Evolutionary conservation across 2,113 vertebrate genomes (phyloP), one percentile per base, ranked within the genome.

Genomic region (Lonchura striata): DNA sequence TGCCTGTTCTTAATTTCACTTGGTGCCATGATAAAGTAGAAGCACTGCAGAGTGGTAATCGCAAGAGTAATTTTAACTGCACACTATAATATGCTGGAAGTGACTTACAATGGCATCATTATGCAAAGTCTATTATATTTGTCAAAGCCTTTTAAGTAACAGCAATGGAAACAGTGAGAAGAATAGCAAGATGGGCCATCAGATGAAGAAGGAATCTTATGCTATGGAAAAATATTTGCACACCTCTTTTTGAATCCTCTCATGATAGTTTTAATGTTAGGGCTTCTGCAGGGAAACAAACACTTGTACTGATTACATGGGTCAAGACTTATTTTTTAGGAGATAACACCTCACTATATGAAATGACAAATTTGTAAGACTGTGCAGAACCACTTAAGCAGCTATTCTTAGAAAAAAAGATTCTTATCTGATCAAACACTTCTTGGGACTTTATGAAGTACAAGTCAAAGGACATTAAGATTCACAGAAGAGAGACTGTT

Each of bases 71-170:
- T 83, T 94, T 94, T 86, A 94, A 92, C 91, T 14, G 18, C 70
- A 88, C 35, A 41, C 37, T 61, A 39, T 82, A 89, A 92, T 80
- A 85, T 61, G 39, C 84, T 92, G 84, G 53, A 96, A 95, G 74
- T 91, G 63, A 92, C 86, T 95, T 96, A 75, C 74, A 89, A 68
- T 65, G 84, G 79, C 82, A 91, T 94, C 66, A 81, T 91, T 82
- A 85, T 18, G 5, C 82, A 85, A 89, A 93, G 47, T 86, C 84
- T 96, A 86, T 93, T 85, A 82, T 80, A 94, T 93, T 95, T 91
- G 68, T 93, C 82, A 92, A 94, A 94, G 75, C 87, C 56, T 93
- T 94, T 93, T 92, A 96, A 95, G 87, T 60, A 87, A 85, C 81
- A 93, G 87, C 79, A 90, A 65, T 31, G 41, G 82, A 90, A 94